Evolutionary conservation across 2,888 invertebrate genomes (phyloP).

Genomic region (Cephus pygmeus): DNA sequence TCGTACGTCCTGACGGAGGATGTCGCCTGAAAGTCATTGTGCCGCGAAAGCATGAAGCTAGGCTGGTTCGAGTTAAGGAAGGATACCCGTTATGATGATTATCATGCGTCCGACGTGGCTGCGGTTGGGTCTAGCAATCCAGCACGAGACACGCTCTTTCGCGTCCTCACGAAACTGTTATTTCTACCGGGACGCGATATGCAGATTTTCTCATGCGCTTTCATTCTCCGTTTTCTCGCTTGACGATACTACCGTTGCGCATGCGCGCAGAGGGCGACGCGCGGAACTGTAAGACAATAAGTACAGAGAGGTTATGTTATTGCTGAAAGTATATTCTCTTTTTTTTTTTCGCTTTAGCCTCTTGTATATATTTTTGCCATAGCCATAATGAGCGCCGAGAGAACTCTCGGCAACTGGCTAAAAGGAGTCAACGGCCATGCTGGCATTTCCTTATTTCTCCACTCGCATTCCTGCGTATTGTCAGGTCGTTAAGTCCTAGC

Average conservation of each 20-base stretch:
- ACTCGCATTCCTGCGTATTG: constrained; percentile 40
- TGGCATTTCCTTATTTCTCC: constrained; percentile 39
- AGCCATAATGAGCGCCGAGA: neutral
- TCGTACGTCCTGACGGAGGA: neutral
- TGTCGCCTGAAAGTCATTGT: neutral
- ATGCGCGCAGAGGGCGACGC: neutral
- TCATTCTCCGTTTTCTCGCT: neutral
- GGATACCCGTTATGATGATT: constrained; percentile 54
- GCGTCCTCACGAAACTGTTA: neutral
- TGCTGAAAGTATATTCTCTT: neutral
- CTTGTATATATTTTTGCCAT: neutral
- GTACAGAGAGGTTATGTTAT: neutral
- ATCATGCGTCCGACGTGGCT: constrained; percentile 43
- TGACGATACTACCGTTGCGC: neutral
- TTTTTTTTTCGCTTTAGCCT: neutral
- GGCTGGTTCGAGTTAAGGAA: constrained; percentile 34
- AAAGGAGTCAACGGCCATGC: constrained; percentile 36
- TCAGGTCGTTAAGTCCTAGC: constrained; percentile 33
- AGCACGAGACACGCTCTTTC: neutral
- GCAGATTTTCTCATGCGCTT: neutral
- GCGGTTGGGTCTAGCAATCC: constrained; percentile 18
- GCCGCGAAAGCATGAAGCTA: constrained; percentile 34
- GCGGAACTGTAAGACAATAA: neutral
- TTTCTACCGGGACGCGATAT: neutral
- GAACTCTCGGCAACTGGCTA: neutral